Evolutionary conservation across 2,113 vertebrate genomes (phyloP), one percentile per base, ranked within the genome.

Genomic region (Scophthalmus maximus): DNA sequence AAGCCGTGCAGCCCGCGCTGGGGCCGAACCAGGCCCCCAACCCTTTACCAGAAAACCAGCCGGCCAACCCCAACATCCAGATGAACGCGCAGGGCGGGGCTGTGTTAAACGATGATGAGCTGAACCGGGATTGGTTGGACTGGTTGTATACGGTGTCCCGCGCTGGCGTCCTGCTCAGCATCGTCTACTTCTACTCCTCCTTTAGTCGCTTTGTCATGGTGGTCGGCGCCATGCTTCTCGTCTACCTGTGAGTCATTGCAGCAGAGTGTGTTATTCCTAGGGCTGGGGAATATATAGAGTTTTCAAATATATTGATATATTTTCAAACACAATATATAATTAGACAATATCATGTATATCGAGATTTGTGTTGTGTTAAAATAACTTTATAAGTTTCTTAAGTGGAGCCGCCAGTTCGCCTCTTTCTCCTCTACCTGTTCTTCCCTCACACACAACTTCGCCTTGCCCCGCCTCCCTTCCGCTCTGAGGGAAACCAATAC

Each of bases 181-280:
- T 99, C 44, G 95, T 99, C 14, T 99, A 98, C 89, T 98, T 99
- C 91, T 98, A 99, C 84, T 99, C 97, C 3, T 98, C 97, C 12
- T 97, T 99, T 50, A 96, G 96, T 77, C 96, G 96, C 18, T 98
- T 99, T 66, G 72, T 97, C 87, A 96, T 98, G 97, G 96, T 98
- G 52, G 92, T 96, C 72, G 96, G 95, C 29, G 96, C 97, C 91
- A 95, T 99, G 96, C 92, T 99, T 59, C 95, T 99, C 14, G 94
- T 98, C 51, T 98, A 97, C 81, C 47, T 99, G 98, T 99, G 75
- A 87, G 87, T 82, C n/a, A 5, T 3, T 3, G 22, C 20, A n/a
- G n/a, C n/a, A n/a, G n/a, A n/a, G n/a, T n/a, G n/a, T n/a, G n/a
- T n/a, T n/a, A n/a, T n/a, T n/a, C n/a, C n/a, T n/a, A n/a, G n/a